Conservation (phyloP, 2,113 vertebrate genomes). For the Pogonocichla stellata region DNA sequence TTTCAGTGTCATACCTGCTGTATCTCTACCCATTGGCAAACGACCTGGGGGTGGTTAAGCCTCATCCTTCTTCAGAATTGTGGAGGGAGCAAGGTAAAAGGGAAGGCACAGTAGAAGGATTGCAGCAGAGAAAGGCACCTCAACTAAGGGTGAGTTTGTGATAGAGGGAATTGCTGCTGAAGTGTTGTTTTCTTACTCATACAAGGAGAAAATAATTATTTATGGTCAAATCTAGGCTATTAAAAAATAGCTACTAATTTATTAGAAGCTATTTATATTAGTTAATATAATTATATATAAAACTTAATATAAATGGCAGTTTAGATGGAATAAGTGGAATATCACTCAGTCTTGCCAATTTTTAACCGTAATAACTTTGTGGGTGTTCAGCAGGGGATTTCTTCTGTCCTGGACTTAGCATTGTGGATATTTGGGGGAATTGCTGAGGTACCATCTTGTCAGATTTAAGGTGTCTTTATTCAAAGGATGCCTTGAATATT, state of each 20-base stretch:
- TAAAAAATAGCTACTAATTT: not conserved
- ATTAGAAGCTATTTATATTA: not conserved
- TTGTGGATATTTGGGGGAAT: not conserved
- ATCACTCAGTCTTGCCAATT: not conserved
- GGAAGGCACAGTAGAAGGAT: not conserved
- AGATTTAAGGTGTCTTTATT: not conserved
- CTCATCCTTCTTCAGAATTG: not conserved
- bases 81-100: not conserved
- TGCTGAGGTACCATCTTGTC: not conserved
- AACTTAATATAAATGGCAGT: too few species aligned
- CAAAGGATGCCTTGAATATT: not conserved
- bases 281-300: not conserved
- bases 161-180: not conserved
- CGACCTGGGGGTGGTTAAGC: fast-evolving
- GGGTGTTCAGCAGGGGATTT: fast-evolving
- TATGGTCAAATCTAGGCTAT: not conserved
- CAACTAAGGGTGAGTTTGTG: not conserved
- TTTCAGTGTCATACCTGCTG: not conserved
- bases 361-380: not conserved
- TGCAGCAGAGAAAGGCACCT: not conserved
- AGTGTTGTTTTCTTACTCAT: not conserved
- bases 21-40: not conserved
- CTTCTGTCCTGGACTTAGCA: fast-evolving
- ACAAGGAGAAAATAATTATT: not conserved
- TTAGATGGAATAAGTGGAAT: not conserved